Evolutionary conservation across 2,888 invertebrate genomes (phyloP), one percentile per base, ranked within the genome.

Genomic region (Mesorhabditis spiculigera): DNA sequence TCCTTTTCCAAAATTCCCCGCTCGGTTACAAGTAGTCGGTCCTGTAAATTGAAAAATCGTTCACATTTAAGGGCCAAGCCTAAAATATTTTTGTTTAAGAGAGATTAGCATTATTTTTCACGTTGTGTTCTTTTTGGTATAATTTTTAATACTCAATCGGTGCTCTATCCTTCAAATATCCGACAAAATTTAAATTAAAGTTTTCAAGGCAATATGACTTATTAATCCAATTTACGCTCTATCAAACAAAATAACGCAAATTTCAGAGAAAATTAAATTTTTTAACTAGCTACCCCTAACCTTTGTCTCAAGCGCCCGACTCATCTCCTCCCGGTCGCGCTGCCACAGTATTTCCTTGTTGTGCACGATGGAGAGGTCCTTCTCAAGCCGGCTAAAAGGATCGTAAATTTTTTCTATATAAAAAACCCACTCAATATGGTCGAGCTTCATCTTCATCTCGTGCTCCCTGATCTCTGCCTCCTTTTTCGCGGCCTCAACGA

Each of bases 381-480:
- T 50, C n/a, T 50, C 58, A n/a, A 13, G n/a, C 10, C 58, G 58
- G 8, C 58, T 50, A 50, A 50, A 50, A 28, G 28, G 3, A 28
- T 28, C 28, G 28, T 3, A 28, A 28, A 1, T 28, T 28, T 28
- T 28, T 28, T 28, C 28, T 28, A 28, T 3, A 28, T 28, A 28
- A 28, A 28, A 13, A 10, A 50, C 58, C n/a, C n/a, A 50, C 58
- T 50, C n/a, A n/a, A 50, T 10, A 10, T 50, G 58, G 10, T 50
- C 58, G 10, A 10, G 58, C 8, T n/a, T 50, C 58, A 50, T 13
- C n/a, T n/a, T 50, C 58, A 50, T 13, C 58, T 50, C 58, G 58
- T 50, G 58, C 58, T 50, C 58, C 10, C n/a, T 50, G 58, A 50
- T 50, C 58, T 50, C 58, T 10, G 58, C 58, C n/a, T 50, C 58